A percentile compares a stretch with the other conserved stretches of the same genome.
Conservation (phyloP, 2,888 invertebrate species). For the Cecidostiba fungosa region DNA sequence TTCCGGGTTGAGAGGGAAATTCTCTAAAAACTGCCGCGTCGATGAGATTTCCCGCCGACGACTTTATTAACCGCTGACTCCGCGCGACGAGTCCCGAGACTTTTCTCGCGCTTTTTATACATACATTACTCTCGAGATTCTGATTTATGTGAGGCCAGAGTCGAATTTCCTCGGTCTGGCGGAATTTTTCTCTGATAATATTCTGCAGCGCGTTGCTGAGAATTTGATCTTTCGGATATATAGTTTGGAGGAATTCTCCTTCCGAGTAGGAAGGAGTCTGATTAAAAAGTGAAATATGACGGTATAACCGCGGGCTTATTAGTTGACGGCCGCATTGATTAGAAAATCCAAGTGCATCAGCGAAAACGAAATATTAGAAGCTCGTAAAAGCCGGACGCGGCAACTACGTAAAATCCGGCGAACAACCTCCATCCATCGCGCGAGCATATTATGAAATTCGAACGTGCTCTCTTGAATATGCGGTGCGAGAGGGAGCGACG, state of each 20-base stretch:
- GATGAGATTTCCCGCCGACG: slow-evolving; percentile 40
- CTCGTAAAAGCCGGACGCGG: not conserved
- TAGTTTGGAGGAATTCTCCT: not conserved
- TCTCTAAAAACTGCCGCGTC: slow-evolving; percentile 50
- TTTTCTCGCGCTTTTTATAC: slow-evolving; percentile 25
- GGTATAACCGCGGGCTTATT: not conserved
- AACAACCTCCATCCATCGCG: not conserved
- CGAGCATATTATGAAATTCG: slow-evolving; percentile 19
- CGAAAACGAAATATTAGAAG: not conserved
- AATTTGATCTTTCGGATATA: not conserved
- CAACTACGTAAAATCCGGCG: slow-evolving; percentile 13
- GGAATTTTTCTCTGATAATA: slow-evolving; percentile 5
- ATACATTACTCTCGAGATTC: slow-evolving; percentile 37
- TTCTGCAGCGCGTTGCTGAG: not conserved
- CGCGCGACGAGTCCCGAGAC: slow-evolving; percentile 7
- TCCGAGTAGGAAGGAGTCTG: not conserved
- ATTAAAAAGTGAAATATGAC: not conserved
- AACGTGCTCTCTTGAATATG: slow-evolving; percentile 19
- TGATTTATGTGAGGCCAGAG: slow-evolving; percentile 38
- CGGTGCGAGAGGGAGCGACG: not conserved
- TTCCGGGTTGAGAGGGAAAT: not conserved
- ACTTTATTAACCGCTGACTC: slow-evolving; percentile 46
- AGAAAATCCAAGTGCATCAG: not conserved
- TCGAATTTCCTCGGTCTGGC: not conserved
- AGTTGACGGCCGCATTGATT: not conserved